A percentile compares a stretch with the other conserved stretches of the same genome.
phyloP scores from a whole-genome alignment of 1,140 invertebrate genomes.

The Bemisia tabaci region DNA sequence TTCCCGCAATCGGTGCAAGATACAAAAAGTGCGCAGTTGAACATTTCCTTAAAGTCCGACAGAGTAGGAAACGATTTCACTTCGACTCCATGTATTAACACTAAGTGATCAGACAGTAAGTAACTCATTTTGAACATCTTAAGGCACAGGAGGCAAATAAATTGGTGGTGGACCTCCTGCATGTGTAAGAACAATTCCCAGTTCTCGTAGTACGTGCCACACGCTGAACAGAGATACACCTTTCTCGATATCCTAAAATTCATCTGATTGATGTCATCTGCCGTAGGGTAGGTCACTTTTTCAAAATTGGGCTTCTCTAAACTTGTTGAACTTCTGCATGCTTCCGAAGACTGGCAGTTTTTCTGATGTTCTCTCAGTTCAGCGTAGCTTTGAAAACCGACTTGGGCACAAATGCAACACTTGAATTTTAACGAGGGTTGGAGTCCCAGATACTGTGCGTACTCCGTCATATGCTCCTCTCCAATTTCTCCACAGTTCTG shows the following conservation, averaged over 20 bases:
- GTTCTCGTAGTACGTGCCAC: conserved; percentile 64
- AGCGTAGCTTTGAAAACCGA: conserved; percentile 41
- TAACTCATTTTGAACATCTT: conserved; percentile 64
- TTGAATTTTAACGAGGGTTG: conserved; percentile 49
- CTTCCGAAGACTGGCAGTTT: conserved; percentile 29
- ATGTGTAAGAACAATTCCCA: conserved; percentile 72
- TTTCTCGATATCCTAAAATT: conserved; percentile 52
- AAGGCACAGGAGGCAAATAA: conserved; percentile 63
- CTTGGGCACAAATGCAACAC: conserved; percentile 44
- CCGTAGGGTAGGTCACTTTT: conserved; percentile 13
- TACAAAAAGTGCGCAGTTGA: conserved; percentile 51
- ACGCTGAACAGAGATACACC: conserved; percentile 60
- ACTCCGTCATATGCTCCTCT: conserved; percentile 32
- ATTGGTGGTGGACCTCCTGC: conserved; percentile 57
- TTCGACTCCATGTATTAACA: conserved; percentile 55
- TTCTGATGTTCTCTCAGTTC: conserved; percentile 45
- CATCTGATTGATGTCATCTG: conserved; percentile 26
- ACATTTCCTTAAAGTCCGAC: conserved; percentile 46
- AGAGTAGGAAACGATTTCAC: conserved; percentile 44
- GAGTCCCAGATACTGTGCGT: conserved; percentile 56
- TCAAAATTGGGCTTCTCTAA: neutral
- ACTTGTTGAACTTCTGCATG: neutral
- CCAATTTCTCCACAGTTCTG: neutral
- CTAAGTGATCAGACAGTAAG: conserved; percentile 54
- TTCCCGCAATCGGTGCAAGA: conserved; percentile 64